These are phyloP conservation scores for Heliconius nattereri DNA, from an alignment of 1,140 invertebrate genomes.

Conservation along the genomic window DNA sequence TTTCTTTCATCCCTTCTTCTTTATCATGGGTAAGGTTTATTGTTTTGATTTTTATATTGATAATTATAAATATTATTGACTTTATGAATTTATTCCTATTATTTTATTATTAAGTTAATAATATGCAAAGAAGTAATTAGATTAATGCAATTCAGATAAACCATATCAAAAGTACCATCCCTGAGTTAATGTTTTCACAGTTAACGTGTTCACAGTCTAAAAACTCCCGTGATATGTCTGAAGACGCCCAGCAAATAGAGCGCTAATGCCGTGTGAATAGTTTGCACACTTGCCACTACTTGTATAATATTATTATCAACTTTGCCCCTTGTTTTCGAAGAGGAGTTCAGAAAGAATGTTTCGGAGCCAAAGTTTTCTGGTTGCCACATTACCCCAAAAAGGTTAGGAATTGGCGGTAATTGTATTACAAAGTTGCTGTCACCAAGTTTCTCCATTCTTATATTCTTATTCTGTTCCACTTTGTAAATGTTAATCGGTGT, in stretches of 20 bases:
- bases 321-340: constrained; percentile 41
- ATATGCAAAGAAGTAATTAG: too few species aligned
- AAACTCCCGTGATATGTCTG: constrained; percentile 33
- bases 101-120: too few species aligned
- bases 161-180: neutral
- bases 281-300: constrained; percentile 33
- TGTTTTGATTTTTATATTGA: neutral
- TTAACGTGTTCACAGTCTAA: neutral
- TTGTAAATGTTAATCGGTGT: neutral
- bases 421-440: constrained; percentile 33
- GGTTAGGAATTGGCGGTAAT: constrained; percentile 33
- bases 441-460: neutral
- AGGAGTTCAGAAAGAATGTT: constrained; percentile 35
- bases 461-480: neutral
- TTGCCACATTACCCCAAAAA: constrained; percentile 31
- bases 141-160: neutral
- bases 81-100: too few species aligned
- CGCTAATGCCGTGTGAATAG: constrained; percentile 42
- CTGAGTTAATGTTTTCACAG: neutral
- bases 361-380: constrained; percentile 32
- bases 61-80: neutral
- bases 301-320: constrained; percentile 46
- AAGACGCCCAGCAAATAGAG: constrained; percentile 40
- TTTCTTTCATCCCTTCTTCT: constrained; percentile 90
- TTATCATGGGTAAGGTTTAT: constrained; percentile 79